These are phyloP conservation scores for Drosophila engyochracea DNA, from an alignment of 2,888 invertebrate genomes.

Conservation along the genomic window DNA sequence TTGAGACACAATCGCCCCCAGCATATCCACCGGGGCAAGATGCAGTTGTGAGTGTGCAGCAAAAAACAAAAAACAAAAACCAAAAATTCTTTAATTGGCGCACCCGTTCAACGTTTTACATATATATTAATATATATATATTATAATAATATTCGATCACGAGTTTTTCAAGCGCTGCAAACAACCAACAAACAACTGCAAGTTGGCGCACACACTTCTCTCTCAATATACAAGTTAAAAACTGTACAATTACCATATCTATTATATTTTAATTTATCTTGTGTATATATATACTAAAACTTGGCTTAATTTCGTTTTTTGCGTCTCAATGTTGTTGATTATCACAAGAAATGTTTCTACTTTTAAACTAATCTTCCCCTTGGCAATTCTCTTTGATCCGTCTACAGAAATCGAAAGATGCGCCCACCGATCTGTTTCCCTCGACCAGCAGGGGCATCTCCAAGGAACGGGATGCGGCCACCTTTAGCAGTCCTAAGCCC, in stretches of 20 bases:
- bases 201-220: slow-evolving; percentile 67
- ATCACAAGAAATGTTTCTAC: not conserved
- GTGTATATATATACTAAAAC: slow-evolving; percentile 19
- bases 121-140: slow-evolving; percentile 25
- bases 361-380: not conserved
- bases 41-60: slow-evolving; percentile 71
- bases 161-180: slow-evolving; percentile 57
- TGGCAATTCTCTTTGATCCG: slow-evolving; percentile 6
- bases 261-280: slow-evolving; percentile 12
- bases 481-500: slow-evolving; percentile 48
- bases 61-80: slow-evolving; percentile 8
- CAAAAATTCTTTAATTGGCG: slow-evolving; percentile 72
- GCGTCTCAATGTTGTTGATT: slow-evolving; percentile 53
- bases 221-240: slow-evolving; percentile 16
- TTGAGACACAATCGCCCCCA: slow-evolving; percentile 55
- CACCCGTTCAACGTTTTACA: slow-evolving; percentile 50
- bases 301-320: slow-evolving; percentile 54
- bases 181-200: slow-evolving; percentile 60
- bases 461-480: slow-evolving; percentile 71
- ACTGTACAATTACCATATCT: slow-evolving; percentile 39
- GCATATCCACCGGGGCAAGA: slow-evolving; percentile 25
- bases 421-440: slow-evolving; percentile 71
- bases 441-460: slow-evolving; percentile 74
- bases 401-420: slow-evolving; percentile 78
- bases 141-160: slow-evolving; percentile 45